These are phyloP conservation scores for Calonectris borealis DNA, from an alignment of 2,113 vertebrate genomes.

Conservation along the genomic window DNA sequence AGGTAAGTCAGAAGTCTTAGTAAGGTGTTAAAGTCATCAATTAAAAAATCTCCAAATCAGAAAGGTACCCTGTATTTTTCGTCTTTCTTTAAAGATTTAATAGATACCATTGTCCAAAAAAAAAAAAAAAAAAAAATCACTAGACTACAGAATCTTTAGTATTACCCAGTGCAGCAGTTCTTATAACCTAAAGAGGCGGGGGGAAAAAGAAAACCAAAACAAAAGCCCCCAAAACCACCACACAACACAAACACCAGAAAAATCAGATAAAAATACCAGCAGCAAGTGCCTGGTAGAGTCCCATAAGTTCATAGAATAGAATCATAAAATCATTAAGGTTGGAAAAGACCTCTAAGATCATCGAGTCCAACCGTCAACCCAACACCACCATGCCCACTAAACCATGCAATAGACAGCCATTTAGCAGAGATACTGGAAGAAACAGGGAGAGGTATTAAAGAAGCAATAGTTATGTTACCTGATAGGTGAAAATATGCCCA, in stretches of 20 bases:
- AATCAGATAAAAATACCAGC: background rate
- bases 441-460: background rate
- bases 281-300: background rate
- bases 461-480: slow-evolving; percentile 72
- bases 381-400: no score
- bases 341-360: no score
- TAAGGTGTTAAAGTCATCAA: background rate
- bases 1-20: background rate
- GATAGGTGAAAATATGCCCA: slow-evolving; percentile 87
- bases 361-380: no score
- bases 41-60: background rate
- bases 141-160: background rate
- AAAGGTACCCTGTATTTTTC: background rate
- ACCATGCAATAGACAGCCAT: background rate
- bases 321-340: no score
- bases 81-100: background rate
- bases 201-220: background rate
- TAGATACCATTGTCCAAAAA: background rate
- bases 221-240: background rate
- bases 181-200: background rate
- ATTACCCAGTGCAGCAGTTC: background rate
- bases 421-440: background rate
- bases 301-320: background rate
- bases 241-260: background rate
- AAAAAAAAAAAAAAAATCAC: background rate